Base-by-base conservation (phyloP, 2,797 vertebrate species). In the Notolabrus celidotus region DNA sequence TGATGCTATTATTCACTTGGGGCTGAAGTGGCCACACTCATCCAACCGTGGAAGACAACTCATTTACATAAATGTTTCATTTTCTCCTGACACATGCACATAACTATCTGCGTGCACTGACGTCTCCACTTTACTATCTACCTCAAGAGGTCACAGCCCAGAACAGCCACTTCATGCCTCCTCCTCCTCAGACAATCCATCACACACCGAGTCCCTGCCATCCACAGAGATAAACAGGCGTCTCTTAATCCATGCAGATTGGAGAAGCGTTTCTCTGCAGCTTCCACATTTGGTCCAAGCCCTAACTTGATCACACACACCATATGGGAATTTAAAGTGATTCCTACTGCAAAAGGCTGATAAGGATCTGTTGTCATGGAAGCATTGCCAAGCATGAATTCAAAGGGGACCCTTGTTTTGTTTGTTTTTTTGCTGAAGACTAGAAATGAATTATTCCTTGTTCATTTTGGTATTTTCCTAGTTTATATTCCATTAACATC, bases 221-320 rank as follows among this genome's bases (percentile, higher is more conserved):
- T 69, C 77, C 67, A 67, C 61, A 34, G 55, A 43, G 52, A 71
- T 79, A 81, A 87, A 92, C 62, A 84, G 71, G 60, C 38, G 70
- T 68, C 71, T 89, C 77, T 74, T 70, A 84, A 88, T 86, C 82
- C 76, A 88, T 85, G 71, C 47, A 49, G 74, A 82, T 69, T 83
- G 55, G 75, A 77, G 72, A 75, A 71, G 34, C 12, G 34, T 14
- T 12, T 14, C 67, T 17, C 39, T 49, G 43, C 53, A 41, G 38
- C 39, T 27, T 23, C 47, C 27, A 46, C 64, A n/a, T 36, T 4
- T 36, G 1, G 11, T 36, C 5, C 1, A 29, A 6, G 29, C 29
- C 29, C 29, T 1, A 31, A 7, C 29, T 31, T 7, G 31, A 31
- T 31, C 4, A 31, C n/a, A n/a, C n/a, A n/a, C n/a, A n/a, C n/a